A percentile compares a stretch with the other conserved stretches of the same genome.
These are phyloP conservation scores for Drosophila busckii DNA, from an alignment of 1,140 invertebrate genomes.

Conservation along the genomic window DNA sequence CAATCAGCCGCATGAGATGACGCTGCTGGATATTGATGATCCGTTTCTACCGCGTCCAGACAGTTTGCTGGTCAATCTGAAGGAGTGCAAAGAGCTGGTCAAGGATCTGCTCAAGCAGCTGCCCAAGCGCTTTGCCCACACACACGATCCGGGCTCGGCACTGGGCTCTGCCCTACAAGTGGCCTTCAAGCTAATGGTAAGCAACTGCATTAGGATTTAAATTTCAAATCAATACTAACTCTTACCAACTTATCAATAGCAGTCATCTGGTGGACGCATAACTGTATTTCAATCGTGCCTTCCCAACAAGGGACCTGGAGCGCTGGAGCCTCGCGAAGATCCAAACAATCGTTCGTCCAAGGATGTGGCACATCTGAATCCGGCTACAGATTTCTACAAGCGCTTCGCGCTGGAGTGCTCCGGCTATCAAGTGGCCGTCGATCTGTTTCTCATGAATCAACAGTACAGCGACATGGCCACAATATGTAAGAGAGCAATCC, in stretches of 20 bases:
- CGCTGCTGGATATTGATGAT: constrained; percentile 95
- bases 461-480: constrained; percentile 97
- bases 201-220: too few relatives aligned
- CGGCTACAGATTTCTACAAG: constrained; percentile 99
- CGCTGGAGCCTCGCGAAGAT: constrained; percentile 91
- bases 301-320: constrained; percentile 94
- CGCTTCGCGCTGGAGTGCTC: constrained; percentile 97
- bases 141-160: constrained; percentile 87
- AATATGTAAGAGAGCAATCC: constrained; percentile 84
- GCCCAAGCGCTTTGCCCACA: constrained; percentile 87
- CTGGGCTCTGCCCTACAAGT: constrained; percentile 95
- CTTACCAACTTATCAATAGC: constrained; percentile 81
- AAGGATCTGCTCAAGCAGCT: constrained; percentile 89
- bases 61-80: constrained; percentile 94
- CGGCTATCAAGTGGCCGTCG: constrained; percentile 96
- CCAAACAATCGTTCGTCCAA: constrained; percentile 89
- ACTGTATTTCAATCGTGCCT: constrained; percentile 96
- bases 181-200: constrained; percentile 94
- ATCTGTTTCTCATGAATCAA: constrained; percentile 95
- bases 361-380: constrained; percentile 91
- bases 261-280: constrained; percentile 94
- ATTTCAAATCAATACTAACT: too few relatives aligned
- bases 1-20: constrained; percentile 94
- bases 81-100: constrained; percentile 89
- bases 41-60: constrained; percentile 93